Base-by-base conservation (phyloP, 2,888 invertebrate species). In the Lissocephala sabroskyi region DNA sequence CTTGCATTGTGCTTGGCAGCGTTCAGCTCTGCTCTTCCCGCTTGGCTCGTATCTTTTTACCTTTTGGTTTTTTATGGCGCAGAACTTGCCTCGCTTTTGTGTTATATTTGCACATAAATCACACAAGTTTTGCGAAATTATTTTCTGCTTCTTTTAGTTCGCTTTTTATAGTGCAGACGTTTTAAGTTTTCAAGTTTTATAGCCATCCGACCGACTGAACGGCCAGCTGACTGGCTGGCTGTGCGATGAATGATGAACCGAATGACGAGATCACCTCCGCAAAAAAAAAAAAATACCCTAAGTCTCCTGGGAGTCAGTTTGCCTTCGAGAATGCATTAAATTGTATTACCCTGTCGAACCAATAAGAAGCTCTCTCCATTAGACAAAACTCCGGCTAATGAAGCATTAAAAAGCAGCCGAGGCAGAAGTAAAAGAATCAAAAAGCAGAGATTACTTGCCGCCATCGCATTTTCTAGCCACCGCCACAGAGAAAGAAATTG, bases 401-500 rank as follows among this genome's bases (percentile, higher is more conserved):
- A 79, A 76, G 67, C 76, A 79, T 76, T 76, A 73, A 73, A 76
- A 73, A 65, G 65, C 55, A 59, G 62, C 56, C 57, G 59, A 68
- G 57, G 57, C n/a, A n/a, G n/a, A n/a, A n/a, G n/a, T n/a, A 58
- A 58, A 49, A 29, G 45, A 33, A 47, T 29, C 40, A 46, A n/a
- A 39, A 51, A 32, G 33, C 9, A 16, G 13, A 42, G 26, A 67
- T 56, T 74, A 60, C 67, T 67, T 71, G 75, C 52, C 56, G 71
- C 59, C 23, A 7, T 7, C 63, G 65, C 70, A 67, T 70, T 74
- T 74, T 37, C 57, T 53, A 71, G 59, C 55, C 55, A 36, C 28
- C 44, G 33, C 17, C 44, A 36, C n/a, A n/a, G n/a, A 46, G 54
- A 52, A 50, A 53, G 44, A 59, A 60, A 58, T 65, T 50, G 56